Evolutionary conservation across 2,888 invertebrate genomes (phyloP).

Genomic region (Scrobipalpa atriplicella): DNA sequence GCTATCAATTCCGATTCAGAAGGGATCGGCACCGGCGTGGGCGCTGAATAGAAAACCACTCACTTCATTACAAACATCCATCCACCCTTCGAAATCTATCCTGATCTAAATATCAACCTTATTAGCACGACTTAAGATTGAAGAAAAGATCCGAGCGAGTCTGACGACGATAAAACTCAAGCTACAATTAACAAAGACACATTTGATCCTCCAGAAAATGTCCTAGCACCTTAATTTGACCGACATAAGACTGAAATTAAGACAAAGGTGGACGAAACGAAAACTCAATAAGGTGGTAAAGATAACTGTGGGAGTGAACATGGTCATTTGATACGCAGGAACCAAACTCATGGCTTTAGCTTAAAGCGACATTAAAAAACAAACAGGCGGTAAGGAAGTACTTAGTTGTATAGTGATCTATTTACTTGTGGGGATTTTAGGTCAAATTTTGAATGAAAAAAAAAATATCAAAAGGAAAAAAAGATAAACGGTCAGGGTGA

Average conservation of each 20-base stretch:
- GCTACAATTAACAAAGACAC: not conserved
- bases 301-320: slow-evolving; percentile 54
- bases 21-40: slow-evolving; percentile 37
- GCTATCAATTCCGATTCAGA: slow-evolving; percentile 50
- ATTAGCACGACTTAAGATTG: not conserved
- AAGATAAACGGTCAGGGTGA: not conserved
- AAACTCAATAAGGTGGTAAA: not conserved
- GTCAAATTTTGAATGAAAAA: not conserved
- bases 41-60: slow-evolving; percentile 41
- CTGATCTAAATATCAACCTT: not conserved
- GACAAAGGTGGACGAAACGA: not conserved
- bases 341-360: slow-evolving; percentile 51
- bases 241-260: slow-evolving; percentile 32
- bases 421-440: slow-evolving; percentile 34
- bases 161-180: not conserved
- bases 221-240: slow-evolving; percentile 25
- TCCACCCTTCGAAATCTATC: not conserved
- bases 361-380: slow-evolving; percentile 54
- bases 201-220: not conserved
- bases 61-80: slow-evolving; percentile 16
- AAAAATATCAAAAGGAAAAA: not conserved
- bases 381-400: slow-evolving; percentile 49
- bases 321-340: slow-evolving; percentile 64
- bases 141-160: not conserved
- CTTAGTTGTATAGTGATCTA: slow-evolving; percentile 37